A percentile compares a stretch with the other conserved stretches of the same genome.
Conservation (phyloP, 2,888 invertebrate genomes). For the Eupithecia inturbata region DNA sequence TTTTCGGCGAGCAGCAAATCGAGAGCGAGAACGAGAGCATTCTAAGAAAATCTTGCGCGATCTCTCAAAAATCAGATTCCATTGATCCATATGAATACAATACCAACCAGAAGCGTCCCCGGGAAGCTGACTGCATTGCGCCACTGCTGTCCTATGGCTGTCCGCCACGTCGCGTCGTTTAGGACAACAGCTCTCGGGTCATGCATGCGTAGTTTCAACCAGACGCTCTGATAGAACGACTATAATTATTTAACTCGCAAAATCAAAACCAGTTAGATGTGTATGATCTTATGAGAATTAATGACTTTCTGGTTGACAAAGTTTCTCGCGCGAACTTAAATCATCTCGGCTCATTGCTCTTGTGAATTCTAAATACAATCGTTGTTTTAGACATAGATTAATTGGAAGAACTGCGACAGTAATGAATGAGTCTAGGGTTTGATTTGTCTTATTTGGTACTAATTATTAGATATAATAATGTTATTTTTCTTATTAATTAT, state of each 20-base stretch:
- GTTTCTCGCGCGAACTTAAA: conserved; percentile 18
- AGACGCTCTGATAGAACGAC: neutral
- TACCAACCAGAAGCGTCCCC: neutral
- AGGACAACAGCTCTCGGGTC: neutral
- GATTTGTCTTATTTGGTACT: neutral
- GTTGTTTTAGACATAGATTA: conserved; percentile 18
- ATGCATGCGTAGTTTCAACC: neutral
- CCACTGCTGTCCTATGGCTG: neutral
- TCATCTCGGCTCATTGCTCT: conserved; percentile 23
- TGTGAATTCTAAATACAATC: conserved; percentile 16
- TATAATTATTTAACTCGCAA: neutral
- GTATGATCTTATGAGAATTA: conserved; percentile 16
- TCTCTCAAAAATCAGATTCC: neutral
- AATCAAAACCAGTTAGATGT: conserved; percentile 5
- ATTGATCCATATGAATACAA: neutral
- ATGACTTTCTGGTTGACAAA: conserved; percentile 29
- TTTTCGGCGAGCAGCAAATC: too few relatives aligned
- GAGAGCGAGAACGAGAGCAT: too few relatives aligned
- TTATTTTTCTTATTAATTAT: neutral
- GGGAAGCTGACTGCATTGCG: too few relatives aligned
- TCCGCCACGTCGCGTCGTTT: neutral
- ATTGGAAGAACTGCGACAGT: neutral
- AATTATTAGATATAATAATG: too few relatives aligned
- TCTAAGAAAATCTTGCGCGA: too few relatives aligned
- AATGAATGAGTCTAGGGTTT: conserved; percentile 5